Percentiles rank a stretch among this genome's conserved stretches.
These are phyloP conservation scores for Coryphaenoides rupestris DNA, from an alignment of 2,113 vertebrate genomes.

Conservation along the genomic window DNA sequence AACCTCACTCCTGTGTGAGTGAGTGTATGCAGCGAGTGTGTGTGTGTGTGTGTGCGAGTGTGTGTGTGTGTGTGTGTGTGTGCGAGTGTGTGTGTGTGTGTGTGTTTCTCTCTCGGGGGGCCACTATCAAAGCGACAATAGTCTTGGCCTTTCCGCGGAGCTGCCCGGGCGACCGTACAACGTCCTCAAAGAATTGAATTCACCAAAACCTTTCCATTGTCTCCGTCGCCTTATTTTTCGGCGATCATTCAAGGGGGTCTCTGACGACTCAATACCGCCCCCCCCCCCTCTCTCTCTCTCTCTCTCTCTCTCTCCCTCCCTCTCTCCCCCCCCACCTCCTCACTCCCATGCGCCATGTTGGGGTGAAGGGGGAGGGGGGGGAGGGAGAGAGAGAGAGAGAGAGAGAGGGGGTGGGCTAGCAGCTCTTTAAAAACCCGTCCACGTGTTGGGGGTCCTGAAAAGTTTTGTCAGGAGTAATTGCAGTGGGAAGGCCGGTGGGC, in stretches of 20 bases:
- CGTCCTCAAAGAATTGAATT: slow-evolving; percentile 85
- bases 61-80: slow-evolving; percentile 2
- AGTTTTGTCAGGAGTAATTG: slow-evolving; percentile 82
- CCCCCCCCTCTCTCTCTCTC: no score
- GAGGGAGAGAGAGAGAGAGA: no score
- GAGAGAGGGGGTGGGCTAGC: slow-evolving; percentile 72
- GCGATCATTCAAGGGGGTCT: slow-evolving; percentile 80
- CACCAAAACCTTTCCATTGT: slow-evolving; percentile 82
- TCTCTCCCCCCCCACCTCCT: no score
- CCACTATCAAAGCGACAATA: slow-evolving; percentile 80
- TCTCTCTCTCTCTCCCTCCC: no score
- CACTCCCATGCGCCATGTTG: no score
- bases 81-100: slow-evolving; percentile 34
- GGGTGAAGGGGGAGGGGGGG: no score
- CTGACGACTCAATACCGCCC: slow-evolving; percentile 83
- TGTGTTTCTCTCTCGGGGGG: slow-evolving; percentile 64
- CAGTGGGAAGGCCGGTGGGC: slow-evolving; percentile 78
- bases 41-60: background rate
- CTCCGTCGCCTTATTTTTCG: slow-evolving; percentile 77
- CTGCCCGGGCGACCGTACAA: slow-evolving; percentile 81
- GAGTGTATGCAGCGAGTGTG: background rate
- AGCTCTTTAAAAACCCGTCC: slow-evolving; percentile 81
- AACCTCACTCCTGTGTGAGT: no score
- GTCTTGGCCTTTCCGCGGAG: slow-evolving; percentile 71
- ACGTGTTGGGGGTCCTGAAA: slow-evolving; percentile 78